Evolutionary conservation across 35 echinoderm and acorn worm genomes (phyloP), one percentile per base, ranked within the genome.

Genomic region (Ptychodera flava): DNA sequence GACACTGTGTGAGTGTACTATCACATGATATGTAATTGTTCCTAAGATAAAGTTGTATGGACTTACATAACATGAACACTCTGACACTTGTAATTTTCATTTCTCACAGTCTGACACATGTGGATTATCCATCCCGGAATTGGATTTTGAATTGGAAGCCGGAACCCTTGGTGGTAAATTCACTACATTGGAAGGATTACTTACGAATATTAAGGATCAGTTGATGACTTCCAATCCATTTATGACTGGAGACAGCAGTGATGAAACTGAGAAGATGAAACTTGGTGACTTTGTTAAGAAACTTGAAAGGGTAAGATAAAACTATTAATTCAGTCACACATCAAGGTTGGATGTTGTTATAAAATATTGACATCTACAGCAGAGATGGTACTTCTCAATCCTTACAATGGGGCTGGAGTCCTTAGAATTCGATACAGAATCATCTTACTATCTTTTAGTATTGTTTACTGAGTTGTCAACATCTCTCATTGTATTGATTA

Each of bases 151-250:
- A 16, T 85, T 87, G 22, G 77, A 45, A 16, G 88, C 89, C 64
- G 82, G 87, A 31, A 83, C 80, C 16, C 35, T 89, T 2, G 86
- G 92, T 29, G 95, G 92, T 33, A 97, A 97, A 87, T 97, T 97
- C 75, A 97, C 95, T 16, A 97, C 95, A 0, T 22, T 97, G 75
- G 95, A 97, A 85, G 95, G 95, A 77, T 64, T 97, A 36, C 85
- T 97, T 0, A 38, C 29, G 16, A 85, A 90, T 16, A 87, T 97
- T 35, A 97, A 94, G 38, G 77, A 33, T 16, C 76, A 91, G 14
- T 85, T 97, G 30, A 29, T 34, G 15, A 33, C 35, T 0, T 31
- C 79, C 30, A 78, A 94, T 77, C 85, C 95, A 0, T 89, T 97
- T 31, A 78, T 86, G 35, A 77, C 83, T 14, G 95, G 95, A 31